Evolutionary conservation across 1,140 invertebrate genomes (phyloP).

Genomic region (Aphaenogaster rudis): DNA sequence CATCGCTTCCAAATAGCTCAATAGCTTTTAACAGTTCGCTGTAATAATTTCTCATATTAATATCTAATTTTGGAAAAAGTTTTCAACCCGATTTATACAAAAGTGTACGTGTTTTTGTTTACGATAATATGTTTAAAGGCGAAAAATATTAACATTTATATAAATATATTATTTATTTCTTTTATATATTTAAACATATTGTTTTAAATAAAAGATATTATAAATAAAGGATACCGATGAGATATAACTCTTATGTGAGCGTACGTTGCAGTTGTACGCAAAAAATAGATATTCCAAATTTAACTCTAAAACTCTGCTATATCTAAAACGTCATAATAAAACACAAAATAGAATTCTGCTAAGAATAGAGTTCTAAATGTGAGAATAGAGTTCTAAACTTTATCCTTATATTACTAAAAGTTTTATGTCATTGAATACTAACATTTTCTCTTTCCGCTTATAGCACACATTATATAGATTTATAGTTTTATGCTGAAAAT

Average conservation of each 20-base stretch:
- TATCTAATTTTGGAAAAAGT: background rate
- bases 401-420: slow-evolving; percentile 3
- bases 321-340: background rate
- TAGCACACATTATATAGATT: background rate
- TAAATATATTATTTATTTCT: background rate
- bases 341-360: slow-evolving; percentile 1
- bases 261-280: background rate
- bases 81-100: background rate
- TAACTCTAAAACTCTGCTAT: background rate
- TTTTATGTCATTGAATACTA: background rate
- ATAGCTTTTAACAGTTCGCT: background rate
- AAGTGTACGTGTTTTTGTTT: background rate
- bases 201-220: background rate
- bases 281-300: background rate
- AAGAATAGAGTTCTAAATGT: too few relatives aligned
- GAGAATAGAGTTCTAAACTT: background rate
- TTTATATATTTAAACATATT: slow-evolving; percentile 8
- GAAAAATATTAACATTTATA: background rate
- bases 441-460: background rate
- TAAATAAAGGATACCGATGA: background rate
- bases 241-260: background rate
- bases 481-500: background rate
- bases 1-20: background rate
- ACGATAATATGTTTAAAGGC: background rate
- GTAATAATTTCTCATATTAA: background rate